Evolutionary conservation across 2,113 vertebrate genomes (phyloP).

Genomic region (Oryzias woworae): DNA sequence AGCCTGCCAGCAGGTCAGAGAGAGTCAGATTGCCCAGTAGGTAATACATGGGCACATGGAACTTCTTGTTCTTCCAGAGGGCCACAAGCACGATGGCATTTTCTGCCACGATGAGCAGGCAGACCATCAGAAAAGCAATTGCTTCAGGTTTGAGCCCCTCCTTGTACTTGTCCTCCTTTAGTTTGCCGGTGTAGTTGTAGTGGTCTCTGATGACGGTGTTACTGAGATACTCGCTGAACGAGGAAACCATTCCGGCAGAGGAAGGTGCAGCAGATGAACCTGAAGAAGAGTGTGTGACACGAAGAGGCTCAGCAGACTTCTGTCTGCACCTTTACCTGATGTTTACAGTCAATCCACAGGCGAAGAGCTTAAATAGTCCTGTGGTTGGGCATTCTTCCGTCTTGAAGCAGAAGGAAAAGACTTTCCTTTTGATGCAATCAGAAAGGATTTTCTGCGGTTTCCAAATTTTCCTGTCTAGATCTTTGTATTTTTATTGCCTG

Average conservation of each 20-base stretch:
- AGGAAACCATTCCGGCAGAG: conserved; percentile 48
- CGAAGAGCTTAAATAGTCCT: conserved; percentile 34
- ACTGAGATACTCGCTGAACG: conserved; percentile 76
- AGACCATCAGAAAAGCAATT: conserved; percentile 82
- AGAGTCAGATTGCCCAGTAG: conserved; percentile 87
- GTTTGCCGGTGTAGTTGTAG: conserved; percentile 89
- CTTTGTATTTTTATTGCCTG: conserved; percentile 6
- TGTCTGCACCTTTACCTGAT: neutral
- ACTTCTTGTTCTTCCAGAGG: conserved; percentile 88
- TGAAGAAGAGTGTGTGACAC: conserved; percentile 31
- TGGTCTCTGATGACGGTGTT: conserved; percentile 79
- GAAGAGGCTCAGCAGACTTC: conserved; percentile 39
- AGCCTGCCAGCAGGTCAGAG: conserved; percentile 87
- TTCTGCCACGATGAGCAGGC: conserved; percentile 84
- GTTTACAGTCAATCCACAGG: conserved; percentile 38
- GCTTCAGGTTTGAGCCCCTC: conserved; percentile 79
- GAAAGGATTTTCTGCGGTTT: conserved; percentile 51
- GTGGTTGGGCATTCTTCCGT: conserved; percentile 30
- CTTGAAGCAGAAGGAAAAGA: neutral
- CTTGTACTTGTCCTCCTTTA: conserved; percentile 78
- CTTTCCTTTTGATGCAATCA: conserved; percentile 22
- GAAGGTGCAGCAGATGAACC: conserved; percentile 32
- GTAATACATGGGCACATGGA: conserved; percentile 90
- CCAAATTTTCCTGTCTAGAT: conserved; percentile 10
- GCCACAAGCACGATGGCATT: conserved; percentile 86